Conservation (phyloP, 2,113 vertebrate species). For the Eubucco bourcierii region DNA sequence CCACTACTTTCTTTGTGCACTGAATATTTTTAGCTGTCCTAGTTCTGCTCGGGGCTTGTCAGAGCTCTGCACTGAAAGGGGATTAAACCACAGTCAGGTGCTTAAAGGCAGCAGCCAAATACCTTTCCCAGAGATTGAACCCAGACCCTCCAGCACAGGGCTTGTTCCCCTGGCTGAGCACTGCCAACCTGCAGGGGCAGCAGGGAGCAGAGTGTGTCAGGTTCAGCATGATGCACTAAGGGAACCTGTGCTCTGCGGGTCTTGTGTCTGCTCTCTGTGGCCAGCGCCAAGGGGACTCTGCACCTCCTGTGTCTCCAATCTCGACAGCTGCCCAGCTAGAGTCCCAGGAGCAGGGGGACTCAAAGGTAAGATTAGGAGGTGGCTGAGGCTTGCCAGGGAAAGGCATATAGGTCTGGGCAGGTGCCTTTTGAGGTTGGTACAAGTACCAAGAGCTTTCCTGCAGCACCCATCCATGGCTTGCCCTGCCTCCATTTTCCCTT, state of each 20-base stretch:
- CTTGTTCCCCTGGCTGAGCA: not conserved
- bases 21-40: slow-evolving; percentile 62
- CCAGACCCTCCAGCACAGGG: not conserved
- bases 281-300: not conserved
- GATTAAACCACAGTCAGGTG: slow-evolving; percentile 50
- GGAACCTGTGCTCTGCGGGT: not conserved
- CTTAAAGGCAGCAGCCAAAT: slow-evolving; percentile 25
- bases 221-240: not conserved
- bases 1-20: not conserved
- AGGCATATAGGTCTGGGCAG: not conserved
- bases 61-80: slow-evolving; percentile 4
- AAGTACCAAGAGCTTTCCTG: not conserved
- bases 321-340: not conserved
- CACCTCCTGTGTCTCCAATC: not conserved
- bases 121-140: not conserved
- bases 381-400: not conserved
- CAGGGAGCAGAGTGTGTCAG: fast-evolving
- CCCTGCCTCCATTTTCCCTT: not conserved
- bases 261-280: not conserved
- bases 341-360: slow-evolving; percentile 2
- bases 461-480: not conserved
- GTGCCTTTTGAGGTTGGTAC: not conserved
- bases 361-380: slow-evolving; percentile 32
- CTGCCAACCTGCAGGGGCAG: not conserved
- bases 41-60: slow-evolving; percentile 4